A percentile compares a stretch with the other conserved stretches of the same genome.
phyloP scores from a whole-genome alignment of 2,113 vertebrate genomes.

The Brachirus orientalis region DNA sequence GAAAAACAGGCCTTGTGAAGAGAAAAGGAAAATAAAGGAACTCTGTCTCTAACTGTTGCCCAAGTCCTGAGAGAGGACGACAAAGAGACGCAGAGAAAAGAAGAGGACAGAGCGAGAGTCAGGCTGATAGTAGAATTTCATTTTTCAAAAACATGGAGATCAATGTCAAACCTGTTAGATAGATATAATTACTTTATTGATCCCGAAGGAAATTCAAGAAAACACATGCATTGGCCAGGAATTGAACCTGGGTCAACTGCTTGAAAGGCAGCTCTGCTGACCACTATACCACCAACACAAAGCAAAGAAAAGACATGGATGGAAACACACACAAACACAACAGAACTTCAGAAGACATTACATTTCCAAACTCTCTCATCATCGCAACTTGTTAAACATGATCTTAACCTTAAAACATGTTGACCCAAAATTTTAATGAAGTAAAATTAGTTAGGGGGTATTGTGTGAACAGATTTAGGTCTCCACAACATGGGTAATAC shows the following conservation, averaged over 20 bases:
- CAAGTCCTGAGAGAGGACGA: conserved; percentile 15
- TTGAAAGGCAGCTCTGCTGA: no score
- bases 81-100: neutral
- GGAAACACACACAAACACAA: conserved; percentile 6
- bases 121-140: conserved; percentile 9
- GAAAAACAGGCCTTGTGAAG: conserved; percentile 21
- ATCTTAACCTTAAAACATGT: neutral
- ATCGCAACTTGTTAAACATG: neutral
- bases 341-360: neutral
- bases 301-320: conserved; percentile 6
- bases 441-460: neutral
- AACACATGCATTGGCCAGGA: no score
- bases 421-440: neutral
- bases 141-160: conserved; percentile 30
- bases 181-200: no score
- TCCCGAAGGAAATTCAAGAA: no score
- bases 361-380: neutral
- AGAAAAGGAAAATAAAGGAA: conserved; percentile 18
- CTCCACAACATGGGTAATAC: neutral
- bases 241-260: no score
- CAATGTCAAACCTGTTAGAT: neutral
- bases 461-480: neutral
- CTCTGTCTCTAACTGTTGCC: conserved; percentile 2
- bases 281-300: no score
- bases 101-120: conserved; percentile 22